Conservation (phyloP, 2,113 vertebrate species). For the Plecotus auritus region DNA sequence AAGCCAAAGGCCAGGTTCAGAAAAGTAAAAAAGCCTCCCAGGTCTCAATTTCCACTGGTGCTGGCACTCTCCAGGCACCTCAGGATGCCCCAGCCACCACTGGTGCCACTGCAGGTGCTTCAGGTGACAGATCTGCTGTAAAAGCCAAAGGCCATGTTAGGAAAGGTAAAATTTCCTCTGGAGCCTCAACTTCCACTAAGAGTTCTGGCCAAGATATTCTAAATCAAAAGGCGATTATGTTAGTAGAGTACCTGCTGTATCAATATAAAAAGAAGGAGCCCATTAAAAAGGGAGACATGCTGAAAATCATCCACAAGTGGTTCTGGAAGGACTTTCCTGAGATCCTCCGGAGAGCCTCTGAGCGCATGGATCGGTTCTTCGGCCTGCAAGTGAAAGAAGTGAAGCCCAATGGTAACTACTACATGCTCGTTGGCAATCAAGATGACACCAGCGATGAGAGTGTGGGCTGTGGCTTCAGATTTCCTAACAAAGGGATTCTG, state of each 20-base stretch:
- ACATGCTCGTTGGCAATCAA: not conserved
- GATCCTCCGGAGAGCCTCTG: not conserved
- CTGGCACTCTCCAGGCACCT: too few species aligned
- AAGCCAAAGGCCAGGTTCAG: too few species aligned
- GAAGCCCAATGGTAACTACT: not conserved
- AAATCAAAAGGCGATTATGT: not conserved
- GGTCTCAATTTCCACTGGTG: too few species aligned
- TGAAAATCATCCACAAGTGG: not conserved
- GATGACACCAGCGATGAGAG: not conserved
- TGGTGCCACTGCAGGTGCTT: not conserved
- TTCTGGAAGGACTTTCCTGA: not conserved
- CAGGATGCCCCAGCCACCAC: too few species aligned
- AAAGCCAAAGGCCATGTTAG: not conserved
- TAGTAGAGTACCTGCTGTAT: not conserved
- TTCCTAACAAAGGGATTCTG: constrained; percentile 28
- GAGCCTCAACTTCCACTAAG: not conserved
- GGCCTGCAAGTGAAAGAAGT: not conserved
- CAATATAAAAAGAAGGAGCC: not conserved
- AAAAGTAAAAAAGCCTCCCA: too few species aligned
- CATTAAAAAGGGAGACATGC: not conserved
- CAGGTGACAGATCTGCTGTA: not conserved
- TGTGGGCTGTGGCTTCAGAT: not conserved
- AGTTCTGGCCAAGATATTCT: not conserved
- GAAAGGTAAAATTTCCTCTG: not conserved
- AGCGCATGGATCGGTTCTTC: not conserved